These are phyloP conservation scores for Thaleichthys pacificus DNA, from an alignment of 2,797 vertebrate species.

Conservation along the genomic window DNA sequence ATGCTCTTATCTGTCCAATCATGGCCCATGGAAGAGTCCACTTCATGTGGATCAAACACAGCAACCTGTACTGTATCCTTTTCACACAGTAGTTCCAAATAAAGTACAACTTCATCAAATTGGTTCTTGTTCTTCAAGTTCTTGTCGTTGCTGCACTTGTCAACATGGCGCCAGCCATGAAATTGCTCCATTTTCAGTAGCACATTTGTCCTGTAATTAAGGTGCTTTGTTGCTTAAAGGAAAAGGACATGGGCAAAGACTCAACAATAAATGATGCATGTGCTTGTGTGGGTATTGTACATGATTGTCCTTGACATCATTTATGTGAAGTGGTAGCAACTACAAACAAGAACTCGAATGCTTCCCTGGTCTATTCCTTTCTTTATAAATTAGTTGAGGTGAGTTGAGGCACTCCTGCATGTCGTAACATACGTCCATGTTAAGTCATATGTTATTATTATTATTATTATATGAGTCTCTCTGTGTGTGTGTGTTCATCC, in stretches of 20 bases:
- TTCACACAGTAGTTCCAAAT: background rate
- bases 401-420: constrained; percentile 38
- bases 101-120: too few species aligned
- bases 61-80: constrained; percentile 94
- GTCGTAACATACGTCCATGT: background rate
- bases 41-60: constrained; percentile 95
- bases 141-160: too few species aligned
- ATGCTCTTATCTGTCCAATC: constrained; percentile 82
- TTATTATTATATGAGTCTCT: background rate
- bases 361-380: constrained; percentile 88
- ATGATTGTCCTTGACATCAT: constrained; percentile 68
- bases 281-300: background rate
- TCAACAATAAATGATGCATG: background rate
- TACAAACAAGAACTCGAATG: constrained; percentile 91
- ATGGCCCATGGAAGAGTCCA: constrained; percentile 82
- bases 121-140: background rate
- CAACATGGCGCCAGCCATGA: background rate
- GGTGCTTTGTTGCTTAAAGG: background rate
- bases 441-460: background rate
- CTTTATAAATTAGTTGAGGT: constrained; percentile 94
- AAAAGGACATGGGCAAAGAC: too few species aligned
- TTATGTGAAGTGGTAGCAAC: constrained; percentile 83
- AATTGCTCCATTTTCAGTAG: background rate
- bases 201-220: background rate
- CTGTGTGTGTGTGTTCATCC: background rate